These are phyloP conservation scores for Rhysida immarginata DNA, from an alignment of 1,140 invertebrate genomes.

Conservation along the genomic window DNA sequence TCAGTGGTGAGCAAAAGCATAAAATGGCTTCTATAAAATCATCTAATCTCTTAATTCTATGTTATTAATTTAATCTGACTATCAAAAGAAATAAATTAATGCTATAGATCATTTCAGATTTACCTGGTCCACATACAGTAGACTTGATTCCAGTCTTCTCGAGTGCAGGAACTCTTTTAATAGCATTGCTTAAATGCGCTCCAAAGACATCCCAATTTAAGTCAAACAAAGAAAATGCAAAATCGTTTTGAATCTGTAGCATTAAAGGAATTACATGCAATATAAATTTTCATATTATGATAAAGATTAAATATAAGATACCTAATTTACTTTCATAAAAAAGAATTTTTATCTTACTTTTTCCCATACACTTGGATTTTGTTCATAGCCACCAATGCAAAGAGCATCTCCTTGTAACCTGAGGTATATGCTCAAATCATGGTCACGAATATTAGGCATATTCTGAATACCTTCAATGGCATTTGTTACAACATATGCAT, in stretches of 20 bases:
- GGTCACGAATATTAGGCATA: slow-evolving; percentile 65
- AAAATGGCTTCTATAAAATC: too few species aligned
- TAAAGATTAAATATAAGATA: neutral
- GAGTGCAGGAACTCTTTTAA: slow-evolving; percentile 53
- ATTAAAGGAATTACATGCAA: too few species aligned
- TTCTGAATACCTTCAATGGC: slow-evolving; percentile 49
- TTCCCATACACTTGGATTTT: slow-evolving; percentile 61
- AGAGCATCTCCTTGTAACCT: slow-evolving; percentile 65
- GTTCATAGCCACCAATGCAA: slow-evolving; percentile 71
- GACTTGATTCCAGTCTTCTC: slow-evolving; percentile 59
- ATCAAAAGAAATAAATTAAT: too few species aligned
- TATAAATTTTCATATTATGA: neutral
- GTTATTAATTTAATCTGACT: neutral
- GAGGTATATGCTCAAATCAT: slow-evolving; percentile 68
- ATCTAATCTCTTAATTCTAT: too few species aligned
- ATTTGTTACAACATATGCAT: slow-evolving; percentile 71
- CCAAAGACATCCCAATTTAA: slow-evolving; percentile 71
- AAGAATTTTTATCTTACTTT: slow-evolving; percentile 41
- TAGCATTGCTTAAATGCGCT: slow-evolving; percentile 51
- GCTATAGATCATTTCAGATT: too few species aligned
- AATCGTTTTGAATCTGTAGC: slow-evolving; percentile 56
- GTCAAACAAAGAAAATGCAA: slow-evolving; percentile 67
- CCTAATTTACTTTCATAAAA: slow-evolving; percentile 8
- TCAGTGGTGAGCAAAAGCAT: too few species aligned
- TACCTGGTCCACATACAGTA: slow-evolving; percentile 42